A percentile compares a stretch with the other conserved stretches of the same genome.
Evolutionary conservation across 2,797 vertebrate genomes (phyloP).

Genomic region (Salmo trutta): DNA sequence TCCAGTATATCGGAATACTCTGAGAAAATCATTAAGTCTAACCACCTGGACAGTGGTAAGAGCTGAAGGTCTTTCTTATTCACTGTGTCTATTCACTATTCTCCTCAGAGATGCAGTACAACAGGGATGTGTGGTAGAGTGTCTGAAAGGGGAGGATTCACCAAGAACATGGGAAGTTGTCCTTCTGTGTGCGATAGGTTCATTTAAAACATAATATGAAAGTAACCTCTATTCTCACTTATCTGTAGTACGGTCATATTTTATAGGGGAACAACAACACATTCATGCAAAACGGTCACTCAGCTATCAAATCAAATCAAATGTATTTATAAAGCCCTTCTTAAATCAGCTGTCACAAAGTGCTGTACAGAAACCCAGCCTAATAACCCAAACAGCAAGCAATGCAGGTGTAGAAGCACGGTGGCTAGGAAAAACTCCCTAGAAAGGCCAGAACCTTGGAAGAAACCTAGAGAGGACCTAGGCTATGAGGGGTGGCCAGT

Average conservation of each 20-base stretch:
- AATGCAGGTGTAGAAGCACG: no score
- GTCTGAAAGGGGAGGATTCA: neutral
- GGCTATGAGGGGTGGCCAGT: no score
- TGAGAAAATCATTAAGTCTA: conserved; percentile 98
- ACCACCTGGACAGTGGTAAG: conserved; percentile 97
- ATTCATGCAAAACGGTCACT: no score
- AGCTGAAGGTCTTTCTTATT: conserved; percentile 16
- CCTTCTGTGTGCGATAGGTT: neutral
- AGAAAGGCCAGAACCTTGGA: no score
- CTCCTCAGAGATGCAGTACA: neutral
- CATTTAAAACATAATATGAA: neutral
- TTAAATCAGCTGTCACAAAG: neutral
- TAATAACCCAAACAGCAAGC: no score
- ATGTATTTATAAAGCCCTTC: neutral
- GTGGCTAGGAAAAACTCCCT: no score
- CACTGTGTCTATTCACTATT: conserved; percentile 5
- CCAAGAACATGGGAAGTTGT: neutral
- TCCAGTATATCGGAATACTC: conserved; percentile 99
- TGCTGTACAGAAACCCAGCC: no score
- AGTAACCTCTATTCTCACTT: no score
- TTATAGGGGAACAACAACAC: no score
- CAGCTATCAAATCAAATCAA: neutral
- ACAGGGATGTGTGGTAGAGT: neutral
- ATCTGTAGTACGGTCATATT: no score
- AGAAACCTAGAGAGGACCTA: no score